A percentile compares a stretch with the other conserved stretches of the same genome.
Evolutionary conservation across 1,140 invertebrate genomes (phyloP).

Genomic region (Hirudo medicinalis): DNA sequence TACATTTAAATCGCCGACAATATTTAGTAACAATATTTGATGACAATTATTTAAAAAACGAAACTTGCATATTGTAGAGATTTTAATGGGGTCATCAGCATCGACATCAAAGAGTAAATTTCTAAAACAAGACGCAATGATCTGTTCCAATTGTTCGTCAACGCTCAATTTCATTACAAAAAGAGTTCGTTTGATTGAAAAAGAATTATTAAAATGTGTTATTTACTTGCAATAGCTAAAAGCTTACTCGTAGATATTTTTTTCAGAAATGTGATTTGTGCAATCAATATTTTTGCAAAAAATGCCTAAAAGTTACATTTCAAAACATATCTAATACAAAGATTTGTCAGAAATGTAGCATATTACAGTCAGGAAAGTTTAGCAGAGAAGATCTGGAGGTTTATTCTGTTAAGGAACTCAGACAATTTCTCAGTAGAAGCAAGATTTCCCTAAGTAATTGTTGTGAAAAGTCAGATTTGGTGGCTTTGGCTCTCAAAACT

Average conservation of each 20-base stretch:
- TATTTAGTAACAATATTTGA: no score
- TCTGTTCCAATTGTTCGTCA: constrained; percentile 1
- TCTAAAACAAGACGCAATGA: background rate
- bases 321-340: constrained; percentile 10
- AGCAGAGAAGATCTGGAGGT: constrained; percentile 31
- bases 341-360: constrained; percentile 34
- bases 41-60: no score
- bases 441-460: constrained; percentile 34
- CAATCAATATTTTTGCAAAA: constrained; percentile 1
- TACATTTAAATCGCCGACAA: no score
- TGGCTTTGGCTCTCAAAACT: constrained; percentile 34
- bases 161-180: constrained; percentile 2
- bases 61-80: no score
- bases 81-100: no score
- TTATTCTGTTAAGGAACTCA: constrained; percentile 38
- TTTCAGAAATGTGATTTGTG: constrained; percentile 7
- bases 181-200: background rate
- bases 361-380: constrained; percentile 31
- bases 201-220: background rate
- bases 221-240: background rate
- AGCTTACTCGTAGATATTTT: background rate
- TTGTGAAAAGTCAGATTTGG: constrained; percentile 37
- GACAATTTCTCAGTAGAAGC: constrained; percentile 30
- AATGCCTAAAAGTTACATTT: background rate
- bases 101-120: no score